phyloP scores from a whole-genome alignment of 2,797 vertebrate genomes.

The Ceyx erithaca region DNA sequence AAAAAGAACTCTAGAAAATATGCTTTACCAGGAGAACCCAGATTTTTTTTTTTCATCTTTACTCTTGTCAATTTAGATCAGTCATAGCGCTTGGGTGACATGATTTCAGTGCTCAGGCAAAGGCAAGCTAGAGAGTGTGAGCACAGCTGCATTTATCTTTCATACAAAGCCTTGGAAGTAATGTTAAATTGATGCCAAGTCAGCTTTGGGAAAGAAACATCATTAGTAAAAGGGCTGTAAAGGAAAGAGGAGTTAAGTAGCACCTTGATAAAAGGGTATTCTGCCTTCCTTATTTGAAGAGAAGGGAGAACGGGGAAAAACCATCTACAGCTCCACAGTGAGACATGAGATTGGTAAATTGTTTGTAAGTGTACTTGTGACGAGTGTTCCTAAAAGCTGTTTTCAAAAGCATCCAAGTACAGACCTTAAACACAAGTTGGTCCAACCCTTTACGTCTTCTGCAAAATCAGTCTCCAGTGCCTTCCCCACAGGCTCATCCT shows the following conservation, averaged over 20 bases:
- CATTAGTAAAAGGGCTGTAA: constrained; percentile 27
- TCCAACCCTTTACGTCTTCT: neutral
- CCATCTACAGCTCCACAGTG: neutral
- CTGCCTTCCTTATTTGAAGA: neutral
- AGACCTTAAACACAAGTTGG: constrained; percentile 14
- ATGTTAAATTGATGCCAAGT: constrained; percentile 47
- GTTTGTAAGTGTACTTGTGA: neutral
- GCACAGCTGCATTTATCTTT: constrained; percentile 44
- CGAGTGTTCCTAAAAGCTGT: neutral
- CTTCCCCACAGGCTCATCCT: neutral
- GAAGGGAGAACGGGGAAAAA: neutral
- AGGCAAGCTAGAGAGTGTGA: constrained; percentile 2
- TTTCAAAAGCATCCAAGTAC: constrained; percentile 14
- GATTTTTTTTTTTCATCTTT: neutral
- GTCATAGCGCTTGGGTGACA: neutral
- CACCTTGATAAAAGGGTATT: constrained; percentile 4
- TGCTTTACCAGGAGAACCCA: neutral
- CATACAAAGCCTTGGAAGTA: constrained; percentile 32
- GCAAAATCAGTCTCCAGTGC: neutral
- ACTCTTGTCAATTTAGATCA: constrained; percentile 40
- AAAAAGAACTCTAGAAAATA: neutral
- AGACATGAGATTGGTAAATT: neutral
- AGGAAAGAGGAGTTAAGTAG: constrained; percentile 32
- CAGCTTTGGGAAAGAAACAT: constrained; percentile 50
- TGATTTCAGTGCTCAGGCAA: neutral